Base-by-base conservation (phyloP, 2,888 invertebrate genomes). In the Aphelenchoides bicaudatus region DNA sequence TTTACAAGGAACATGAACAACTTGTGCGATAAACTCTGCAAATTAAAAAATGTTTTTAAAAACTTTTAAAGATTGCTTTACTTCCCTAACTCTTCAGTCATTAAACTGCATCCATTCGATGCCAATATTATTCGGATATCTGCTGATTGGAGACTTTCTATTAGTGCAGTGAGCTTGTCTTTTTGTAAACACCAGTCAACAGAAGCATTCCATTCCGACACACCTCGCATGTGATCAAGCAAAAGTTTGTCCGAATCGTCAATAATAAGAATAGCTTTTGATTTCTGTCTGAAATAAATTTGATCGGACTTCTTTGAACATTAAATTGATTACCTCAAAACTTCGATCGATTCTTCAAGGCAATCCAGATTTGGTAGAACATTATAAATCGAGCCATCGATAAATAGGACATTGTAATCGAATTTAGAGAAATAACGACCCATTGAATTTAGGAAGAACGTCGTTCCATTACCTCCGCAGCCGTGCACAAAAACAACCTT, bases 1-100 rank as follows among this genome's bases (percentile, higher is more conserved):
- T 19, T 60, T 53, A 50, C 48, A 34, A 38, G 59, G 28, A 43
- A 59, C 31, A 27, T 49, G 49, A 21, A 48, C 27, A 27, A 46
- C 50, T 39, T 28, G 8, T 47, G 47, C 25, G 30, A 59, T 29
- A 28, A 31, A 19, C 28, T 37, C n/a, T 29, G 48, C 19, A 37
- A 59, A 51, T 2, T 62, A 56, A 56, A 56, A 30, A 28, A 23
- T 71, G 59, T 28, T 78, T 59, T 10, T 72, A 39, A 58, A 19
- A 43, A n/a, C 10, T 8, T 8, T 43, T 6, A 21, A 10, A 43
- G 19, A 43, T 16, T 34, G n/a, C 8, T 16, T 16, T 34, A 13
- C n/a, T 16, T 34, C 8, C 34, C 23, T 21, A 51, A 51, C 21
- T 51, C 52, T 8, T 31, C 37, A 16, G 10, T 51, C 37, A 13